Evolutionary conservation across 1,140 invertebrate species (phyloP), one percentile per base, ranked within the genome.

Genomic region (Drosophila persimilis): DNA sequence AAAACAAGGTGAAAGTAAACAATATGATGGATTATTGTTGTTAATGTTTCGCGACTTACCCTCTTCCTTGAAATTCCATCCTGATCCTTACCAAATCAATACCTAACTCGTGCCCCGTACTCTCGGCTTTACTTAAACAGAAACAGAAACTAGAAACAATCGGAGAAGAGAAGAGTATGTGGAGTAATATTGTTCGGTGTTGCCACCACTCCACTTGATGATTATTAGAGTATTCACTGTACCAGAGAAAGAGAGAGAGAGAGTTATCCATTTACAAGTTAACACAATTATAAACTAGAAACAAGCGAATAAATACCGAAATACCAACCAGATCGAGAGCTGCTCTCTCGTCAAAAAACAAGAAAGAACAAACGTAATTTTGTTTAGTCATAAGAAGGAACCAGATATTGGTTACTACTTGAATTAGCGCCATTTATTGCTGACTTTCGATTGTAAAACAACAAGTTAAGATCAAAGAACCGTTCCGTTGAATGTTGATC

Each of bases 1-100:
- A 80, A 74, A 73, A 62, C 79, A 88, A 89, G 83, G 83, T 88
- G 83, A 88, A 88, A 88, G 83, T 88, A 88, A 88, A 88, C 83
- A 83, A 84, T 79, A 83, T 88, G 83, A 88, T 88, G 79, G 79
- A 88, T 86, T 83, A 56, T 81, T 84, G 75, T 85, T 88, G 75
- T 89, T 83, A 80, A 81, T 77, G 62, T 74, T 83, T 83, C 66
- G 63, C 65, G 11, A 39, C 11, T 39, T 39, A 69, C 62, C 20
- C 45, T 15, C 46, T 44, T 31, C 41, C 43, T 43, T 6, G 20
- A 20, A 45, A 52, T 31, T 22, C 22, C 22, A 11, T 41, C 51
- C 15, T 22, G 4, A 26, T 4, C 3, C 35, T 13, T 5, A 39
- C 5, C 11, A 3, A 39, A 39, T 3, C 11, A 3, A 4, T 2